A percentile compares a stretch with the other conserved stretches of the same genome.
phyloP scores from a whole-genome alignment of 1,140 invertebrate species.

The Oreohelix idahoensis region DNA sequence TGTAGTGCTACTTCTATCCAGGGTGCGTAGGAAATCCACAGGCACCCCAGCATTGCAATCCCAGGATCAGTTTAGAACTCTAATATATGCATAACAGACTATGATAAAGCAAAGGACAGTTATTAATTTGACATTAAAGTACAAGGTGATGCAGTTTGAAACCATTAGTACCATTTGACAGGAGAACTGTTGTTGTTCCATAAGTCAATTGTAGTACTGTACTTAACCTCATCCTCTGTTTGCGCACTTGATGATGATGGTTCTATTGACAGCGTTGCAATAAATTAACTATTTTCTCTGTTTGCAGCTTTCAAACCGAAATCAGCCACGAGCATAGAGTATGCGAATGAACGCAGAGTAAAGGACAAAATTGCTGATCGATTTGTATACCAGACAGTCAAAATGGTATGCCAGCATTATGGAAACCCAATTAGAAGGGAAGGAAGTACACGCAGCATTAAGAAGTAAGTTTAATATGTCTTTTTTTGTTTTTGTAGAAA shows the following conservation, averaged over 20 bases:
- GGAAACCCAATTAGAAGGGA: constrained; percentile 25
- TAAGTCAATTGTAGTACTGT: no score
- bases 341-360: constrained; percentile 31
- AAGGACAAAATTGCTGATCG: constrained; percentile 29
- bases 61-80: no score
- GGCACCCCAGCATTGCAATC: no score
- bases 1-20: no score
- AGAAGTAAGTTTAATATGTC: constrained; percentile 32
- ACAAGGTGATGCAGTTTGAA: no score
- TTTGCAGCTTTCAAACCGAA: constrained; percentile 34
- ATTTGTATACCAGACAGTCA: constrained; percentile 36
- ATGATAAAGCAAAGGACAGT: no score
- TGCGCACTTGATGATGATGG: neutral
- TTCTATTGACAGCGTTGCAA: neutral
- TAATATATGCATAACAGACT: no score
- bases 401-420: constrained; percentile 31
- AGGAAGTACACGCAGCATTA: neutral
- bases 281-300: neutral
- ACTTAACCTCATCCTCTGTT: neutral
- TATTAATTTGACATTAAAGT: no score
- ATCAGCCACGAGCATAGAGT: constrained; percentile 33
- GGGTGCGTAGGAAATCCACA: no score
- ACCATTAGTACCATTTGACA: no score
- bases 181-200: no score
- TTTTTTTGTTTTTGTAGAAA: no score